Evolutionary conservation across 2,797 vertebrate genomes (phyloP).

Genomic region (Cottoperca gobio): DNA sequence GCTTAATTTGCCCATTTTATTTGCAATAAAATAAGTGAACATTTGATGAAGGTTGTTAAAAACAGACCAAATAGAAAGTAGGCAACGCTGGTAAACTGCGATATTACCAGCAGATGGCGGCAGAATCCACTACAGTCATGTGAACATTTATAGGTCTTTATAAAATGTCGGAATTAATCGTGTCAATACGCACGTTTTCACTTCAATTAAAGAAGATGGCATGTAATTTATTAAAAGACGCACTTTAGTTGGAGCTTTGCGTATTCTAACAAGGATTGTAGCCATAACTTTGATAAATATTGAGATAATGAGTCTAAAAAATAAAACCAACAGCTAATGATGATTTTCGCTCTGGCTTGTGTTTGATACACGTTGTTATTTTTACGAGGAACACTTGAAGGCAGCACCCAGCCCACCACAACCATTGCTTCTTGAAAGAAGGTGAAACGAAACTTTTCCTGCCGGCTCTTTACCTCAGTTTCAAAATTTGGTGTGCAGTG

Average conservation of each 20-base stretch:
- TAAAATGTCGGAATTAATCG: slow-evolving; percentile 10
- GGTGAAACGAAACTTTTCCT: slow-evolving; percentile 54
- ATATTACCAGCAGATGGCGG: slow-evolving; percentile 54
- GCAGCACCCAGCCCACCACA: slow-evolving; percentile 8
- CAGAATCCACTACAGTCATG: neutral
- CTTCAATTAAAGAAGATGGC: no score
- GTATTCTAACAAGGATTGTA: neutral
- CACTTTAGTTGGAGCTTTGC: no score
- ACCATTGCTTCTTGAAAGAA: neutral
- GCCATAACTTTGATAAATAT: neutral
- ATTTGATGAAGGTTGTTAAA: neutral
- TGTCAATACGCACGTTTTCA: no score
- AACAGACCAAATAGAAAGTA: neutral
- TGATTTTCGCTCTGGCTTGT: rapidly evolving
- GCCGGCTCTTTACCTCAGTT: neutral
- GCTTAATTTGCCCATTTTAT: rapidly evolving
- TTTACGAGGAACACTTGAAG: slow-evolving; percentile 44
- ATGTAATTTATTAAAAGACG: rapidly evolving
- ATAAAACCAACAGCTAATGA: neutral
- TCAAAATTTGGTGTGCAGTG: neutral
- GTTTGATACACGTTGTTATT: rapidly evolving
- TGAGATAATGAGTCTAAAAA: neutral
- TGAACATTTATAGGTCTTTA: neutral
- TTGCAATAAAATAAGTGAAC: neutral
- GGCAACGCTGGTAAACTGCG: neutral